These are phyloP conservation scores for Muscina levida DNA, from an alignment of 2,888 invertebrate species.

Conservation along the genomic window DNA sequence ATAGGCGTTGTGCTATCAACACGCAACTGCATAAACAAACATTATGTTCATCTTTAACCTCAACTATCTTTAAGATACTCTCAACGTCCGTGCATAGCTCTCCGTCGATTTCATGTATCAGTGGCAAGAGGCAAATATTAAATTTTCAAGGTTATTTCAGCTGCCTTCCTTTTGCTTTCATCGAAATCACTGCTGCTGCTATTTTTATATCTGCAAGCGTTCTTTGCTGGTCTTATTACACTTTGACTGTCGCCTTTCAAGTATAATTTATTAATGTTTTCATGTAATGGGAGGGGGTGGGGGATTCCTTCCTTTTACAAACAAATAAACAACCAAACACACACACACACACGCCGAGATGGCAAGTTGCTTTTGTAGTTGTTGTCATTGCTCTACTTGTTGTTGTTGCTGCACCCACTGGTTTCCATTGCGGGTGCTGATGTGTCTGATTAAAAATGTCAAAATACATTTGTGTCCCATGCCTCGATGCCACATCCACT, in stretches of 20 bases:
- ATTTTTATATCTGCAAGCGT: neutral
- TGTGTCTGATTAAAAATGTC: conserved; percentile 61
- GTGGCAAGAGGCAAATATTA: conserved; percentile 55
- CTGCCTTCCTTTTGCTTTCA: neutral
- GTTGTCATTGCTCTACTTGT: conserved; percentile 8
- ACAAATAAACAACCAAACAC: too few species aligned
- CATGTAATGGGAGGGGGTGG: conserved; percentile 20
- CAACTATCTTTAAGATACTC: too few species aligned
- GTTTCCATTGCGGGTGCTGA: conserved; percentile 25
- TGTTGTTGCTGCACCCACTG: neutral
- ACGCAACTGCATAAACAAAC: too few species aligned
- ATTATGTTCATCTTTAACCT: too few species aligned
- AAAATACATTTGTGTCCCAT: conserved; percentile 47
- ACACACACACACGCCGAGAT: neutral
- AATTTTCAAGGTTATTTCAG: conserved; percentile 57
- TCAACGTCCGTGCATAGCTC: too few species aligned
- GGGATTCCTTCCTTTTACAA: too few species aligned
- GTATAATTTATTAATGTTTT: conserved; percentile 61
- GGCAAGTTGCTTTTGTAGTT: neutral
- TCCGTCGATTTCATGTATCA: too few species aligned
- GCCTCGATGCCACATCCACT: neutral
- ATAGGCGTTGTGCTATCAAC: too few species aligned
- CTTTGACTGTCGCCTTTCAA: conserved; percentile 61
- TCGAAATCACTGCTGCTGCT: neutral
- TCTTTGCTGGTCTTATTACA: conserved; percentile 37